These are phyloP conservation scores for Homarus americanus DNA, from an alignment of 1,140 invertebrate genomes.

Conservation along the genomic window DNA sequence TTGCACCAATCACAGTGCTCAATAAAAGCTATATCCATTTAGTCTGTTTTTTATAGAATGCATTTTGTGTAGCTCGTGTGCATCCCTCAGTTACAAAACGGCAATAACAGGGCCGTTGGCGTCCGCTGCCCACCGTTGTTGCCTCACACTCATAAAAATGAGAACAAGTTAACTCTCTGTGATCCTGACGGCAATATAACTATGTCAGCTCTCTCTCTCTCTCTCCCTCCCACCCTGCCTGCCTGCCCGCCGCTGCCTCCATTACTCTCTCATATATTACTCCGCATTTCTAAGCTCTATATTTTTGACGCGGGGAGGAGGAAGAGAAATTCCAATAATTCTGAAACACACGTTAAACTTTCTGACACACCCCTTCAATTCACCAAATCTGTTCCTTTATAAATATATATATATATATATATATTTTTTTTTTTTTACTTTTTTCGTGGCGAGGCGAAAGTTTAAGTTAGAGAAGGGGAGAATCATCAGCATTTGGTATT, in stretches of 20 bases:
- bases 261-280: neutral
- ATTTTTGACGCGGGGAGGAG: neutral
- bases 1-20: slow-evolving; percentile 63
- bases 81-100: slow-evolving; percentile 44
- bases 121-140: slow-evolving; percentile 12
- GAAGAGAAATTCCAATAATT: slow-evolving; percentile 1
- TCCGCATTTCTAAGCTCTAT: neutral
- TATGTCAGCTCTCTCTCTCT: neutral
- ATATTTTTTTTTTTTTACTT: no score
- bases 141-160: slow-evolving; percentile 59
- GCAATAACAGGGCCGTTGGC: slow-evolving; percentile 31
- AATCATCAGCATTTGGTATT: slow-evolving; percentile 25
- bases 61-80: slow-evolving; percentile 50
- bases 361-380: slow-evolving; percentile 3
- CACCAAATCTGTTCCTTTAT: neutral
- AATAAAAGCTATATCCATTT: slow-evolving; percentile 68
- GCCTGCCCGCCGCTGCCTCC: neutral
- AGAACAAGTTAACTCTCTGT: slow-evolving; percentile 48
- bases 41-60: slow-evolving; percentile 62
- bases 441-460: neutral
- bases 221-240: no score
- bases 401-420: no score
- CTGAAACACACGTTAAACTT: slow-evolving; percentile 16
- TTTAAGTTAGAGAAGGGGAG: neutral
- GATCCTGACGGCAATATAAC: slow-evolving; percentile 28